phyloP scores from a whole-genome alignment of 2,888 invertebrate genomes.

The Acronicta leporina region DNA sequence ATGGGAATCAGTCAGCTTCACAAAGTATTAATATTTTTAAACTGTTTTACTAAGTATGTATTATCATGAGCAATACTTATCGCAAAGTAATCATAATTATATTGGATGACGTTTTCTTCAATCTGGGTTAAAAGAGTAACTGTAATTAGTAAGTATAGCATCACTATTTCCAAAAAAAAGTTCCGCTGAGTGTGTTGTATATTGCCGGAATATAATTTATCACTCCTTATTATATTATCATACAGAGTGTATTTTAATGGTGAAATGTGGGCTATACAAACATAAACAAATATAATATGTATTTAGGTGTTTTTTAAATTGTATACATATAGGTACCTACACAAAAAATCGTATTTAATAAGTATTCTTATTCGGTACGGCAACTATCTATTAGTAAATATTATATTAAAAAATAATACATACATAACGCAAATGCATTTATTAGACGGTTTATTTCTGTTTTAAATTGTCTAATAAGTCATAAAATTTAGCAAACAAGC shows the following conservation, averaged over 20 bases:
- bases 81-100: not conserved
- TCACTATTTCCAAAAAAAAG: slow-evolving; percentile 14
- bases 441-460: no score
- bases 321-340: no score
- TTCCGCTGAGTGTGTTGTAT: slow-evolving; percentile 11
- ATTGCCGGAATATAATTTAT: slow-evolving; percentile 29
- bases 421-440: no score
- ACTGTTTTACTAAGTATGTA: not conserved
- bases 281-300: not conserved
- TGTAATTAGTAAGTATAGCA: slow-evolving; percentile 13
- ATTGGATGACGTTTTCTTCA: slow-evolving; percentile 3
- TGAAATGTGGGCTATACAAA: slow-evolving; percentile 1
- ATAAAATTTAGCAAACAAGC: no score
- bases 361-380: no score
- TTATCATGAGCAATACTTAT: not conserved
- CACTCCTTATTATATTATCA: no score
- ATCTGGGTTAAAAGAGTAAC: slow-evolving; percentile 4
- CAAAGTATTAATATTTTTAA: no score
- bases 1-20: no score
- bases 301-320: not conserved
- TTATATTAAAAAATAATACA: no score
- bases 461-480: no score
- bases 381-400: no score
- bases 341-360: no score
- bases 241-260: slow-evolving; percentile 17